Evolutionary conservation across 2,113 vertebrate genomes (phyloP), one percentile per base, ranked within the genome.

Genomic region (Hemibagrus wyckioides): DNA sequence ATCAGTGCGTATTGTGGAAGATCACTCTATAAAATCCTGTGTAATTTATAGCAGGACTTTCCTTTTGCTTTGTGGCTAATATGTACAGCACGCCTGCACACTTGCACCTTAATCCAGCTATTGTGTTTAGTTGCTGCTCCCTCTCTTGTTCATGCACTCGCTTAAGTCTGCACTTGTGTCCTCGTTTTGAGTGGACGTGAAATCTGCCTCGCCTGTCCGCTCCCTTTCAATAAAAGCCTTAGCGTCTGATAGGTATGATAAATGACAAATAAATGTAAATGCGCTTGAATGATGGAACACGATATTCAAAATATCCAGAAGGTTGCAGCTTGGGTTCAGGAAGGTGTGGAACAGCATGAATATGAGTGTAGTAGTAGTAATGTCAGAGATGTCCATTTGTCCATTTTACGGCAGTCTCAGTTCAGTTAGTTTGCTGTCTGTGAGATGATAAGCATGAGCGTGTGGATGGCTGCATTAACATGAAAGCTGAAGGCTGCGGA

Each of bases 331-430:
- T 75, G 71, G 71, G 9, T 44, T 28, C 75, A 7, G 44, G 14
- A 75, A 28, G 71, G 71, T 48, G 28, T 77, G 48, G n/a, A 77
- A 79, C 76, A 79, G 50, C 13, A 77, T 77, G 25, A 76, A 77
- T n/a, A 50, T 30, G 1, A 77, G 44, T 21, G 50, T n/a, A n/a
- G 7, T 44, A 3, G 7, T 1, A 33, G 48, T 15, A 11, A 33
- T 1, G 33, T 52, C n/a, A 54, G n/a, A 79, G 15, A 33, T 52
- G 50, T 30, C 50, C 28, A 19, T 33, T 15, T 77, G 75, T 41
- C 36, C 19, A 23, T 6, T 5, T 44, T 44, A 44, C 3, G 3
- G 44, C 3, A 44, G 7, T 44, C 7, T 44, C 44, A 44, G 44
- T 7, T 44, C 44, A 44, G 44, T 44, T 44, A 44, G 44, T 44